Conservation (phyloP, 1,140 invertebrate genomes). For the Drosophila sp. region DNA sequence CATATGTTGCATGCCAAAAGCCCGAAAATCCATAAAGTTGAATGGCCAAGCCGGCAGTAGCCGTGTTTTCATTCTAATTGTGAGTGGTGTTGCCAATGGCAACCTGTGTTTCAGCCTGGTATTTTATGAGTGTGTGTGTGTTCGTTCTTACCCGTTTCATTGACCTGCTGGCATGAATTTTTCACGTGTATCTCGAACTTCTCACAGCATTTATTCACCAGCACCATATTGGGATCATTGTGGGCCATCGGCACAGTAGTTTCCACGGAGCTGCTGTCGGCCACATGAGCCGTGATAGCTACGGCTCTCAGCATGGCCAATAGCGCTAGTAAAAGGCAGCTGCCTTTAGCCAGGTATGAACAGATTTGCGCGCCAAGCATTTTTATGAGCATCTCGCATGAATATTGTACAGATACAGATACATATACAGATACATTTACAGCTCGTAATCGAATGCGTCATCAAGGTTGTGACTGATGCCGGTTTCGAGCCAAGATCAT, state of each 20-base stretch:
- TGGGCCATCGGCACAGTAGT: slow-evolving; percentile 4
- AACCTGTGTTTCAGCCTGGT: slow-evolving; percentile 20
- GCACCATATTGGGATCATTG: slow-evolving; percentile 51
- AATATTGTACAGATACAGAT: slow-evolving; percentile 35
- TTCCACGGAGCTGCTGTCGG: slow-evolving; percentile 37
- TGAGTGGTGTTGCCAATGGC: slow-evolving; percentile 37
- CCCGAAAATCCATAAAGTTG: slow-evolving; percentile 79
- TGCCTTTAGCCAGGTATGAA: slow-evolving; percentile 50
- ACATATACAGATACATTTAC: slow-evolving; percentile 30
- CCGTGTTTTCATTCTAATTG: slow-evolving; percentile 63
- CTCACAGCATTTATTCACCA: slow-evolving; percentile 92
- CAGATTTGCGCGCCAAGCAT: slow-evolving; percentile 71
- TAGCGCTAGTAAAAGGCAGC: slow-evolving; percentile 45
- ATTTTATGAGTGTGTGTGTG: not conserved
- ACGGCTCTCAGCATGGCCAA: slow-evolving; percentile 9
- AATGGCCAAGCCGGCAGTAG: slow-evolving; percentile 84
- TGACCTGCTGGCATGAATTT: slow-evolving; percentile 87
- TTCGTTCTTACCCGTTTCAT: slow-evolving; percentile 85
- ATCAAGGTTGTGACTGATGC: slow-evolving; percentile 66
- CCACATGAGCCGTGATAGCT: slow-evolving; percentile 50
- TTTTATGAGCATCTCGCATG: slow-evolving; percentile 44
- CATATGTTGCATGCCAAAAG: slow-evolving; percentile 52
- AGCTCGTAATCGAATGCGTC: slow-evolving; percentile 67
- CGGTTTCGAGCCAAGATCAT: slow-evolving; percentile 76
- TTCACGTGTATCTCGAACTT: slow-evolving; percentile 89